Percentiles rank a stretch among this genome's conserved stretches.
These are phyloP conservation scores for Pungitius pungitius DNA, from an alignment of 2,113 vertebrate genomes.

Conservation along the genomic window DNA sequence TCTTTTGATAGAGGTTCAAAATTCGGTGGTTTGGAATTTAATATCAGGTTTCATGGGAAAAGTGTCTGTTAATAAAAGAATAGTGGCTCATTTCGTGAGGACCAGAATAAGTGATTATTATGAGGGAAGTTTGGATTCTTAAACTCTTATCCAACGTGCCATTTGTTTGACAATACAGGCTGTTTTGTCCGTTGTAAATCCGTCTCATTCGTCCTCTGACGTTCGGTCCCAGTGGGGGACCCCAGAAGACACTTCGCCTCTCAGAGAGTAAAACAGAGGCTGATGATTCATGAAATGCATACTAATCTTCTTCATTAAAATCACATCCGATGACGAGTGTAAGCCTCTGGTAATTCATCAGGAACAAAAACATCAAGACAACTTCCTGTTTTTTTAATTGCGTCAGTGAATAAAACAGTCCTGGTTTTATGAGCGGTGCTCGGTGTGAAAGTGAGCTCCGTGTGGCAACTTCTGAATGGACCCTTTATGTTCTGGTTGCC, in stretches of 20 bases:
- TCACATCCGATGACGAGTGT: neutral
- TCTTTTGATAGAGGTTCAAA: neutral
- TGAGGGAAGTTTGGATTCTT: neutral
- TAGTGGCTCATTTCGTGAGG: constrained; percentile 2
- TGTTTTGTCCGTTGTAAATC: neutral
- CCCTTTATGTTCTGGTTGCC: constrained; percentile 15
- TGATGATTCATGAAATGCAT: neutral
- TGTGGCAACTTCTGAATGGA: constrained; percentile 21
- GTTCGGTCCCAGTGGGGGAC: no score
- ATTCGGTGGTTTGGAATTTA: constrained; percentile 1
- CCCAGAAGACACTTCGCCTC: neutral
- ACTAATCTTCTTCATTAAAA: neutral
- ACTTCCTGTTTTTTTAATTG: neutral
- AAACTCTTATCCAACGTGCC: no score
- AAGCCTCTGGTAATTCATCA: neutral
- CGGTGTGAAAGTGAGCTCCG: neutral
- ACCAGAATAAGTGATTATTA: neutral
- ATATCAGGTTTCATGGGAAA: constrained; percentile 9
- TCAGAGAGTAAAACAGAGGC: neutral
- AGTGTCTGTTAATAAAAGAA: constrained; percentile 12
- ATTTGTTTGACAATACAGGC: neutral
- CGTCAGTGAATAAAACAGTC: neutral
- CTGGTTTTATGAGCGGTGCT: neutral
- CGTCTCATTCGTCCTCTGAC: neutral
- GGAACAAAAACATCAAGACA: neutral